A percentile compares a stretch with the other conserved stretches of the same genome.
These are phyloP conservation scores for Cinclus cinclus DNA, from an alignment of 2,113 vertebrate species.

Conservation along the genomic window DNA sequence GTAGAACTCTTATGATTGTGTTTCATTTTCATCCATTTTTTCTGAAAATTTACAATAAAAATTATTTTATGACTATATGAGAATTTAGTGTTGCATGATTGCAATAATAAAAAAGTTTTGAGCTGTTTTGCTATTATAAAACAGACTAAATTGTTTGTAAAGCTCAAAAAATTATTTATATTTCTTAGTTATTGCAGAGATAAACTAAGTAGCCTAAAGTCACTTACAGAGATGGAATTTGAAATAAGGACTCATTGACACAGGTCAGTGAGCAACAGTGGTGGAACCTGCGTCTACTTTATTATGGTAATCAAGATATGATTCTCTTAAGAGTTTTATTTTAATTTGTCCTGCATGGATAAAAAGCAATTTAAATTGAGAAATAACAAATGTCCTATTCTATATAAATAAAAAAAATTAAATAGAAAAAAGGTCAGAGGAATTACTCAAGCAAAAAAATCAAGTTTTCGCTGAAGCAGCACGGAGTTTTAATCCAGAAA, in stretches of 20 bases:
- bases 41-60: neutral
- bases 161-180: neutral
- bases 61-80: neutral
- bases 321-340: slow-evolving; percentile 5
- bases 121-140: neutral
- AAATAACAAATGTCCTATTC: slow-evolving; percentile 47
- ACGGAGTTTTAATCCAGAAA: neutral
- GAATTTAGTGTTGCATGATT: neutral
- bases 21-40: neutral
- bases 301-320: slow-evolving; percentile 7
- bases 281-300: slow-evolving; percentile 1
- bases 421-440: neutral
- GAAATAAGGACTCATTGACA: neutral
- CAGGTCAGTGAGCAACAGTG: slow-evolving; percentile 9
- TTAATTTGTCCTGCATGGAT: slow-evolving; percentile 52
- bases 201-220: neutral
- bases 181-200: neutral
- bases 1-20: neutral
- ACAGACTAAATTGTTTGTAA: neutral
- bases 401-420: slow-evolving; percentile 52
- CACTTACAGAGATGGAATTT: neutral
- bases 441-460: slow-evolving; percentile 22
- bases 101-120: neutral
- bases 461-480: neutral
- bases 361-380: slow-evolving; percentile 45